Conservation (phyloP, 2,113 vertebrate species). For the Equus quagga region DNA sequence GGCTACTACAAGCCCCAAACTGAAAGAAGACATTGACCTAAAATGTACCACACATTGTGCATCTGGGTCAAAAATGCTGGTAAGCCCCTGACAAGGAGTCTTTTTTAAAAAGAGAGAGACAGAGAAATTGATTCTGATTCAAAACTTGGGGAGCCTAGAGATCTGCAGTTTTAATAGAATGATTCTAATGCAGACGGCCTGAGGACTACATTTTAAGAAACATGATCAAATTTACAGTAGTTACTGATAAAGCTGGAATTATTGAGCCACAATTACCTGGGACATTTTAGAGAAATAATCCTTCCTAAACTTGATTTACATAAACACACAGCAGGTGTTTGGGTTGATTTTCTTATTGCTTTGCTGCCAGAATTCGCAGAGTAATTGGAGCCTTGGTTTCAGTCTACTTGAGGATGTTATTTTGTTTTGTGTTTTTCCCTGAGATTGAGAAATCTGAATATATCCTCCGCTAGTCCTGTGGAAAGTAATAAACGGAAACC, state of each 20-base stretch:
- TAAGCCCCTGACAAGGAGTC: background rate
- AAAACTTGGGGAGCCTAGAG: background rate
- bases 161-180: background rate
- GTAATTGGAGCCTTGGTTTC: conserved; percentile 68
- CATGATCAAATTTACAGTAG: background rate
- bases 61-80: background rate
- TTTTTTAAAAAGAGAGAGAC: background rate
- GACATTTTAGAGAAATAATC: conserved; percentile 58
- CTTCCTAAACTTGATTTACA: conserved; percentile 70
- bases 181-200: background rate
- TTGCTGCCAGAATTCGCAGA: conserved; percentile 62
- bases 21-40: background rate
- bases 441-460: conserved; percentile 47
- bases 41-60: background rate
- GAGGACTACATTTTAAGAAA: background rate
- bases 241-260: conserved; percentile 3
- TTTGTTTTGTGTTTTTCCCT: background rate
- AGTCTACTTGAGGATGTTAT: background rate
- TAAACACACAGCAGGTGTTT: conserved; percentile 76
- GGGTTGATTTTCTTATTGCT: conserved; percentile 62
- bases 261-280: conserved; percentile 38
- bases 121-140: background rate
- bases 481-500: too few relatives aligned
- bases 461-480: background rate
- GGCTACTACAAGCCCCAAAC: background rate